Percentiles rank a stretch among this genome's conserved stretches.
phyloP scores from a whole-genome alignment of 2,797 vertebrate genomes.

The Neosalanx taihuensis region DNA sequence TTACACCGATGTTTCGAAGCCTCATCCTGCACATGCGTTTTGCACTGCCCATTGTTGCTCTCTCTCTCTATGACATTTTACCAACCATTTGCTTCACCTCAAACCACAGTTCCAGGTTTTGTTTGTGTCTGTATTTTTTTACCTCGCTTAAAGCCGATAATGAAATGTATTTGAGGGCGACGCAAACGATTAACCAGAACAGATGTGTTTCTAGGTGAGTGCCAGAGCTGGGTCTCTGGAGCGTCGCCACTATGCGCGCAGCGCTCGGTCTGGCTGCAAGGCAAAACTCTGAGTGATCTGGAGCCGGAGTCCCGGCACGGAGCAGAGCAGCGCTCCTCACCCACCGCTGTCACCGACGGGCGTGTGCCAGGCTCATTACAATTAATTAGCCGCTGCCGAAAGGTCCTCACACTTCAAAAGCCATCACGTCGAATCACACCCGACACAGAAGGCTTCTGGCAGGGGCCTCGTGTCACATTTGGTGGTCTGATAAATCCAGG shows the following conservation, averaged over 20 bases:
- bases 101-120: constrained; percentile 33
- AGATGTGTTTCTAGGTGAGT: constrained; percentile 74
- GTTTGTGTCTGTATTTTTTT: constrained; percentile 44
- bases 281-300: constrained; percentile 13
- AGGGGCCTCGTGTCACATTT: constrained; percentile 52
- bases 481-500: constrained; percentile 55
- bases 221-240: constrained; percentile 61
- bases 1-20: background rate
- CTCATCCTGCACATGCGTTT: constrained; percentile 17
- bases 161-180: constrained; percentile 69
- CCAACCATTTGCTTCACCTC: constrained; percentile 14
- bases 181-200: constrained; percentile 74
- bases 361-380: constrained; percentile 66
- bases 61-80: background rate
- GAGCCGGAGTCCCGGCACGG: background rate
- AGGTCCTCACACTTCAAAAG: constrained; percentile 71
- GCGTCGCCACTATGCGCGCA: constrained; percentile 31
- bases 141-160: constrained; percentile 69
- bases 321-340: constrained; percentile 42
- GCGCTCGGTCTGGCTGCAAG: constrained; percentile 15
- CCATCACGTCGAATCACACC: constrained; percentile 51
- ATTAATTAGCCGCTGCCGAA: constrained; percentile 69
- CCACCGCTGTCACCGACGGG: constrained; percentile 56
- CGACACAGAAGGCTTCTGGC: constrained; percentile 53
- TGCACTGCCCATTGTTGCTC: constrained; percentile 33